These are phyloP conservation scores for Darevskia mixta DNA, from an alignment of 2,797 vertebrate genomes.

Conservation along the genomic window DNA sequence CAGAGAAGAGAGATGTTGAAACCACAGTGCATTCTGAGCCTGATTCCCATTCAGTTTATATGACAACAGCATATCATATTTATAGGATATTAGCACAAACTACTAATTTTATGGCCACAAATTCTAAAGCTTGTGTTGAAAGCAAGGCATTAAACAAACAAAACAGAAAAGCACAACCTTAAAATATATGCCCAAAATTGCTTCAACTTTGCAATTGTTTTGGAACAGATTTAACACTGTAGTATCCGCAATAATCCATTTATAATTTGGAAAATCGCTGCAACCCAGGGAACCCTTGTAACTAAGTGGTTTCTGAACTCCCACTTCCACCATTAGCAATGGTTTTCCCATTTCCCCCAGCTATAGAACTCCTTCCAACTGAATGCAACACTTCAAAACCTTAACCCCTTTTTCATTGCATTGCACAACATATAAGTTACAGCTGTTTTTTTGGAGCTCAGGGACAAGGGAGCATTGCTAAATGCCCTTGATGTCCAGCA, in stretches of 20 bases:
- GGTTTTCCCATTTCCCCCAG: background rate
- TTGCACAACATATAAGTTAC: background rate
- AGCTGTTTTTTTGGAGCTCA: background rate
- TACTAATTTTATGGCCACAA: background rate
- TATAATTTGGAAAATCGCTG: background rate
- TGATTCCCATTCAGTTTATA: background rate
- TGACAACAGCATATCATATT: background rate
- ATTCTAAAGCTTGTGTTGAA: background rate
- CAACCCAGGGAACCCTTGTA: background rate
- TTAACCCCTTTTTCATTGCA: background rate
- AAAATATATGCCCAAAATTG: background rate
- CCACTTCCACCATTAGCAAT: background rate
- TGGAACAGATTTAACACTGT: background rate
- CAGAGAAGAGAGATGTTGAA: background rate
- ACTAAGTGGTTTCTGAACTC: background rate
- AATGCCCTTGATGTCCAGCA: too few species aligned
- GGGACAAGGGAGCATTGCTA: too few species aligned
- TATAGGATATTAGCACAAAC: background rate
- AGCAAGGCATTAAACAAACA: background rate
- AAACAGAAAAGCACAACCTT: background rate
- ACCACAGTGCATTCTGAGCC: background rate
- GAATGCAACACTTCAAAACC: background rate
- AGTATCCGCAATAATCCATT: background rate
- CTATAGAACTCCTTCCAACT: background rate
- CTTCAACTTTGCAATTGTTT: background rate